Base-by-base conservation (phyloP, 2,797 vertebrate species). In the Okamejei kenojei region DNA sequence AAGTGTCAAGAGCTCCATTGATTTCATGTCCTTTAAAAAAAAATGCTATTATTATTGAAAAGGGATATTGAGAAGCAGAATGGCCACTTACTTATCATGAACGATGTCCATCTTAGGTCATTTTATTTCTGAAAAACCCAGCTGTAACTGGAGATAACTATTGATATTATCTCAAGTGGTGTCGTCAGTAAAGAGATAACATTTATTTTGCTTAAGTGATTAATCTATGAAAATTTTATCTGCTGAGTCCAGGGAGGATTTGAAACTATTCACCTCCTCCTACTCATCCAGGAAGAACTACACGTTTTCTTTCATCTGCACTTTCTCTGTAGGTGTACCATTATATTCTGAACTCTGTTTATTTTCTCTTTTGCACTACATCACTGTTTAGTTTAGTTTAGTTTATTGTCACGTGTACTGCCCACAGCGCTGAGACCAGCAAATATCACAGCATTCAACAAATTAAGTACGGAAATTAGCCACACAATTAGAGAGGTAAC, bases 1-100 rank as follows among this genome's bases (percentile, higher is more conserved):
- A 97, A 94, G 98, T 97, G 95, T 99, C 99, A 97, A 99, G 97
- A 95, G 98, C 98, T 94, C 98, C 98, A 95, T 97, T 99, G 96
- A 99, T 99, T 97, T 99, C 99, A 94, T 99, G 98, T 96, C 99
- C 99, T 99, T 91, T 68, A 93, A 29, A 81, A 45, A 19, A 88
- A 88, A 8, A 88, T 17, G 54, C 26, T 61, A 19, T 68, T 68
- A 63, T 88, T 88, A 88, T 63, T 63, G 19, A n/a, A 88, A 35
- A 63, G 13, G 26, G 10, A 88, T 88, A 65, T 7, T 21, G 79
- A 81, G 54, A 63, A 13, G 54, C 26, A 84, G 81, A 26, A 0
- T 11, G 10, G 81, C 17, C 81, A 13, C 54, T 84, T 61, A 11
- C 11, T 84, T 7, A 21, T 29, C 80, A 26, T n/a, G 26, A 63